These are phyloP conservation scores for Oreotragus oreotragus DNA, from an alignment of 2,113 vertebrate genomes.

Conservation along the genomic window DNA sequence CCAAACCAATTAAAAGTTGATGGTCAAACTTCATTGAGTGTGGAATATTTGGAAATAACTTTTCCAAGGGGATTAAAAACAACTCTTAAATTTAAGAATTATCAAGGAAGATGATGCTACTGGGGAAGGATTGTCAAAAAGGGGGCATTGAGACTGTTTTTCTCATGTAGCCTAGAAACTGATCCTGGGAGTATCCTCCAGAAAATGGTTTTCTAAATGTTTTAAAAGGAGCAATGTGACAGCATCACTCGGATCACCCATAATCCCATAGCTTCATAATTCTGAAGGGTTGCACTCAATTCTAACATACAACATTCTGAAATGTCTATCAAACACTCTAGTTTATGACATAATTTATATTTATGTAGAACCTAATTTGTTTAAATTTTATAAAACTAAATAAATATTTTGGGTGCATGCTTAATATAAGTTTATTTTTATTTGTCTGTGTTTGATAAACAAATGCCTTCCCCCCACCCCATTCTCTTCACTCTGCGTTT, in stretches of 20 bases:
- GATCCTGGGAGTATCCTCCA: neutral
- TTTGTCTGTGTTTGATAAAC: neutral
- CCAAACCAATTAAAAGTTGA: neutral
- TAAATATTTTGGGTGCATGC: neutral
- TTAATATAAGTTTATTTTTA: neutral
- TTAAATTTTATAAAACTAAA: neutral
- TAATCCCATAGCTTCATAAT: neutral
- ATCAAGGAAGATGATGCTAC: neutral
- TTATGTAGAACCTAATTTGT: neutral
- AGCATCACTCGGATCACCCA: neutral
- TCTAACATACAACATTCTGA: neutral
- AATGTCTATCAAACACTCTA: neutral
- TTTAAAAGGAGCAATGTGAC: neutral
- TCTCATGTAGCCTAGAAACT: neutral
- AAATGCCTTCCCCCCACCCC: neutral
- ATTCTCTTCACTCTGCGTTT: neutral
- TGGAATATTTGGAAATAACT: constrained; percentile 11
- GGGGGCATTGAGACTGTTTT: neutral
- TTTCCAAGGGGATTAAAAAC: neutral
- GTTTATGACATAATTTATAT: neutral
- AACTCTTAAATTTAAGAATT: neutral
- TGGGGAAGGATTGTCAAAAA: neutral
- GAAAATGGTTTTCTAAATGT: neutral
- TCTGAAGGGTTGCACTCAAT: neutral
- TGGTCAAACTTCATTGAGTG: neutral